These are phyloP conservation scores for Drosophila phalerata DNA, from an alignment of 2,888 invertebrate species.

Conservation along the genomic window DNA sequence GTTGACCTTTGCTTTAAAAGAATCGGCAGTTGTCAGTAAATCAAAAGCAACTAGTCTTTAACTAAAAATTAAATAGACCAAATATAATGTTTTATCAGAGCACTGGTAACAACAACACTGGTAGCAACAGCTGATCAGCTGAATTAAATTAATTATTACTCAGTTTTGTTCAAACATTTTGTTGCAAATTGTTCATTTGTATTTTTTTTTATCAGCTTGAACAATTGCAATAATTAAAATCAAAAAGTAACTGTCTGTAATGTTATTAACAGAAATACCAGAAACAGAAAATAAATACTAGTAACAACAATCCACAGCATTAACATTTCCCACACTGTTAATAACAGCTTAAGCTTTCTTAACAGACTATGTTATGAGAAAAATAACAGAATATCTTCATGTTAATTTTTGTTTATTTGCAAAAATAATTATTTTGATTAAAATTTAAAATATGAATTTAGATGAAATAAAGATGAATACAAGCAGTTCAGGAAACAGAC, in stretches of 20 bases:
- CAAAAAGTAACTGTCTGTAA: background rate
- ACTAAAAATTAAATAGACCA: background rate
- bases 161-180: too few species aligned
- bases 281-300: background rate
- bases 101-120: background rate
- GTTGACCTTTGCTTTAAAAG: constrained; percentile 16
- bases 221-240: background rate
- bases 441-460: too few species aligned
- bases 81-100: background rate
- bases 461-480: too few species aligned
- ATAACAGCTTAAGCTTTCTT: constrained; percentile 20
- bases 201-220: background rate
- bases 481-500: too few species aligned
- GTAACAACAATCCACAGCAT: background rate
- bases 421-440: too few species aligned
- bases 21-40: constrained; percentile 1
- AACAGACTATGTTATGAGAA: too few species aligned
- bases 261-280: constrained; percentile 31
- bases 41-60: constrained; percentile 30
- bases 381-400: too few species aligned
- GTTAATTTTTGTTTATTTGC: too few species aligned
- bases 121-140: background rate
- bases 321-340: constrained; percentile 27
- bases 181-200: too few species aligned
- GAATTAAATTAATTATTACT: background rate